Conservation (phyloP, 2,888 invertebrate genomes). For the Hedya salicella region DNA sequence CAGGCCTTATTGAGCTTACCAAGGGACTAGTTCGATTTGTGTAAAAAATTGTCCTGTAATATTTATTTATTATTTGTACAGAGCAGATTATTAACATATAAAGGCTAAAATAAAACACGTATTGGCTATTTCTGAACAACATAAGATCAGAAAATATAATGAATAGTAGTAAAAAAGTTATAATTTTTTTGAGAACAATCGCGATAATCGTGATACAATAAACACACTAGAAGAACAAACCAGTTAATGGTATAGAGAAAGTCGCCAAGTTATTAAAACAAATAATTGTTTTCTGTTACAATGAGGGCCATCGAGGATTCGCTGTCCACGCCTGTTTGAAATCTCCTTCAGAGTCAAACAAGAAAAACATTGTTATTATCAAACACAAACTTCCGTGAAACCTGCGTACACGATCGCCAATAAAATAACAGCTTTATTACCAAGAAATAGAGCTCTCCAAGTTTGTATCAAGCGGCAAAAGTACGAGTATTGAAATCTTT, state of each 20-base stretch:
- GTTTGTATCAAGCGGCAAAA: background rate
- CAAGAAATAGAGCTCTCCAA: constrained; percentile 9
- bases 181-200: background rate
- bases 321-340: constrained; percentile 75
- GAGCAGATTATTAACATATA: background rate
- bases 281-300: constrained; percentile 75
- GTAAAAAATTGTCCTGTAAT: too few relatives aligned
- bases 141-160: too few relatives aligned
- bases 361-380: constrained; percentile 78
- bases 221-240: background rate
- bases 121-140: too few relatives aligned
- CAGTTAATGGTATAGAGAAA: constrained; percentile 57
- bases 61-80: too few relatives aligned
- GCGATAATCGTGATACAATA: background rate
- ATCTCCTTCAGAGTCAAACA: constrained; percentile 79
- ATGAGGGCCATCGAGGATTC: constrained; percentile 67
- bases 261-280: constrained; percentile 79
- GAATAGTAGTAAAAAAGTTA: background rate
- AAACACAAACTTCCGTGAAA: constrained; percentile 48
- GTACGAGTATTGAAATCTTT: constrained; percentile 9
- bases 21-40: too few relatives aligned
- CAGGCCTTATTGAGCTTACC: too few relatives aligned
- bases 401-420: constrained; percentile 25
- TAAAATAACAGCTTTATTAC: constrained; percentile 49
- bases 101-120: too few relatives aligned